Percentiles rank a stretch among this genome's conserved stretches.
Evolutionary conservation across 2,797 vertebrate genomes (phyloP).

Genomic region (Siniperca obscura): DNA sequence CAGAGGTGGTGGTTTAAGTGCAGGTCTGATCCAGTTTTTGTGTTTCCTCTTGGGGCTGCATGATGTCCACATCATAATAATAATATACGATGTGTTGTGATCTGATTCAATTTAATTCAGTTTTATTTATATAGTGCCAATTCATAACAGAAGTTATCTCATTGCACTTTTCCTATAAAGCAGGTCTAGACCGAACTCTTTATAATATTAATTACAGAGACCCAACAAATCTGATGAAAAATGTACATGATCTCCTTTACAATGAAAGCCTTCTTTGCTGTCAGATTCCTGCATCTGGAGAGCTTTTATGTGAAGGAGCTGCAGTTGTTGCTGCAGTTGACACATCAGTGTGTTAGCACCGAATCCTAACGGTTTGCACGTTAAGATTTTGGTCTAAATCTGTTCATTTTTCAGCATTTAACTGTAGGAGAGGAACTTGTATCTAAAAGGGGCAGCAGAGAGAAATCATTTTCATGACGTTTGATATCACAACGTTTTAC

Average conservation of each 20-base stretch:
- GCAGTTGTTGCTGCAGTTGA: not conserved
- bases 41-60: slow-evolving; percentile 31
- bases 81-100: too few species aligned
- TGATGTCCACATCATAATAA: not conserved
- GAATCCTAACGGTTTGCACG: not conserved
- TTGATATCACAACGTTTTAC: not conserved
- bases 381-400: not conserved
- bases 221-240: not conserved
- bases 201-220: too few species aligned
- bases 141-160: too few species aligned
- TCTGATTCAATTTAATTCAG: too few species aligned
- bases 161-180: too few species aligned
- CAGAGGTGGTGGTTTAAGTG: slow-evolving; percentile 53
- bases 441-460: too few species aligned
- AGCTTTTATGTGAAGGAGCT: slow-evolving; percentile 24
- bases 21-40: slow-evolving; percentile 5
- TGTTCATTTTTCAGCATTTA: not conserved
- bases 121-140: too few species aligned
- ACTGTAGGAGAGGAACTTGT: not conserved
- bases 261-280: slow-evolving; percentile 25
- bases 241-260: slow-evolving; percentile 1
- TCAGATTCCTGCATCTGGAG: not conserved
- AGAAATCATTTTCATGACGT: not conserved
- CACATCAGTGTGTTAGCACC: not conserved
- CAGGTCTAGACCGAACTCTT: too few species aligned